Percentiles rank a stretch among this genome's conserved stretches.
Conservation (phyloP, 2,888 invertebrate genomes). For the Aplocera efformata region DNA sequence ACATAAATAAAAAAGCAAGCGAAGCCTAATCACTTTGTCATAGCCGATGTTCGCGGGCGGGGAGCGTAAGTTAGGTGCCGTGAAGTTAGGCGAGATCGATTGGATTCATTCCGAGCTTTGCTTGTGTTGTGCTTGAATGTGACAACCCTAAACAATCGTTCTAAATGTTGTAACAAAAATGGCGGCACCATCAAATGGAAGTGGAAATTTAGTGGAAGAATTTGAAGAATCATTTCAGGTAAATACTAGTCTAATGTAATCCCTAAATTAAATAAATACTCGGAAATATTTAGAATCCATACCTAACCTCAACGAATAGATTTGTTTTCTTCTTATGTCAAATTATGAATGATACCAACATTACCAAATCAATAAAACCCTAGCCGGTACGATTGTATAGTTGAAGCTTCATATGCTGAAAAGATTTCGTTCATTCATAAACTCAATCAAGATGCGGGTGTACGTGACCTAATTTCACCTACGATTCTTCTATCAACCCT, state of each 20-base stretch:
- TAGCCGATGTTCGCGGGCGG: too few relatives aligned
- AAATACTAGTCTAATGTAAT: conserved; percentile 31
- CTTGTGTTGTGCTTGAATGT: conserved; percentile 19
- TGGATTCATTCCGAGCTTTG: neutral
- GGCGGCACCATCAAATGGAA: conserved; percentile 90
- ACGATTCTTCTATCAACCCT: conserved; percentile 59
- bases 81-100: conserved; percentile 1
- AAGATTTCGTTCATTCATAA: conserved; percentile 33
- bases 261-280: conserved; percentile 7
- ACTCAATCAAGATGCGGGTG: conserved; percentile 49
- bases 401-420: conserved; percentile 68
- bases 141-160: conserved; percentile 26
- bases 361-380: conserved; percentile 44
- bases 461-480: conserved; percentile 71
- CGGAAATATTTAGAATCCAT: conserved; percentile 23
- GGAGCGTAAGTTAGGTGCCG: neutral
- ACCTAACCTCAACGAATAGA: conserved; percentile 48
- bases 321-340: conserved; percentile 52
- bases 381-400: conserved; percentile 50
- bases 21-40: too few relatives aligned
- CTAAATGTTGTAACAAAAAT: conserved; percentile 54
- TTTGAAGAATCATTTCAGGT: conserved; percentile 96
- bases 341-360: conserved; percentile 57
- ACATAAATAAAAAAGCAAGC: too few relatives aligned
- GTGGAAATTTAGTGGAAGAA: conserved; percentile 92